Evolutionary conservation across 2,888 invertebrate species (phyloP), one percentile per base, ranked within the genome.

Genomic region (Campopleginae sp.): DNA sequence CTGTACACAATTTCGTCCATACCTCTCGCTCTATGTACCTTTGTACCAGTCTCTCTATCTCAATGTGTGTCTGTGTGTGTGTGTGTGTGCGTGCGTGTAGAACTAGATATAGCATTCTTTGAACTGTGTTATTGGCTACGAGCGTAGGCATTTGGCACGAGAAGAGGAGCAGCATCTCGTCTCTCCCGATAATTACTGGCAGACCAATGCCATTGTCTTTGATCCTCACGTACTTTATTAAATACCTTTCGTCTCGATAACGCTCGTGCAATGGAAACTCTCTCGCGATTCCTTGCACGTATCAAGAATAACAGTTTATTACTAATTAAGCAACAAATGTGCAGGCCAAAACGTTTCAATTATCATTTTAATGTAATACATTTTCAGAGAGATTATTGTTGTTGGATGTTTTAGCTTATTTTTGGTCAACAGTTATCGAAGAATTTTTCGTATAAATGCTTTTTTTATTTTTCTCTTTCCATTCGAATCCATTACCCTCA

Each of bases 151-250:
- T 19, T 66, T 77, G 77, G 77, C 77, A 54, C 77, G 77, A 66
- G 77, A 54, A 27, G 27, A 63, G 51, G 42, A 27, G 23, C 17
- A 2, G 44, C 61, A 33, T 83, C 71, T 84, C 74, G 61, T 75
- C 61, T 75, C 61, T 75, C 68, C 68, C 80, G 83, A 77, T 83
- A 85, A 83, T 85, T 83, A 80, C 80, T 8, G 48, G 48, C 12
- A 61, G 46, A 76, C 65, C 75, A 72, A 75, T 82, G 72, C 46
- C 61, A 61, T 78, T 48, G 66, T 71, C 72, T 76, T 72, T 38
- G 58, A 85, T 80, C 76, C 61, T 12, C 23, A 44, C 38, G 42
- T 66, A 66, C 61, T 48, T 70, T 44, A 33, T 72, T 58, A 58
- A 65, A 42, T 46, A 58, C 54, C 58, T 61, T 71, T 70, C 54